Base-by-base conservation (phyloP, 2,888 invertebrate genomes). In the Drosophila villosipedis region DNA sequence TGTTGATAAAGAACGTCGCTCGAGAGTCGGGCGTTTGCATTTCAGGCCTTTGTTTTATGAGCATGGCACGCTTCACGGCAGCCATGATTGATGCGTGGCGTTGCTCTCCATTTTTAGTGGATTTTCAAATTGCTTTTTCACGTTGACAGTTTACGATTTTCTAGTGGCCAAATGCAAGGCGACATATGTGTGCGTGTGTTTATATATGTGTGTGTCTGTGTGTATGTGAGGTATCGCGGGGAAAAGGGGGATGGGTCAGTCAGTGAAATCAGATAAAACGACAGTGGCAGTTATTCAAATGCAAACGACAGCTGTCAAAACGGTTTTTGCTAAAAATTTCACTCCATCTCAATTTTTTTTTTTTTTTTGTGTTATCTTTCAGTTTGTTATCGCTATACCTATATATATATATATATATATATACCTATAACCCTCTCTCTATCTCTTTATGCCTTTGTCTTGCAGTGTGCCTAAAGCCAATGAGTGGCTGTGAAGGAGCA, bases 251-350 rank as follows among this genome's bases (percentile, higher is more conserved):
- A 39, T 41, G 59, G 22, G 62, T 47, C 41, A 47, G 63, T 6
- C 6, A 25, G 33, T 14, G 52, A 14, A 52, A 47, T 58, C 64
- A 64, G 47, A 69, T 65, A 60, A 71, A 73, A 62, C 66, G 89
- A 69, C 73, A 67, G 78, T 73, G 69, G 67, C 90, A 86, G 90
- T 86, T 90, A 90, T 90, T 86, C 88, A 90, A 89, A 91, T 89
- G 91, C 91, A 89, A 85, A 83, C 88, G 91, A 88, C 87, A 88
- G 90, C 88, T 89, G 91, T 89, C 87, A 87, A 83, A 87, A 89
- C 74, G 83, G 75, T 70, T 81, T 83, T 78, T 75, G 59, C 76
- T 77, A 84, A 77, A 90, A 85, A 85, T 71, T 83, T 69, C 63
- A 80, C 83, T 72, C 76, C 66, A 68, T 78, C 69, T 69, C 19